Evolutionary conservation across 2,888 invertebrate genomes (phyloP), one percentile per base, ranked within the genome.

Genomic region (Tetranychus truncatus): DNA sequence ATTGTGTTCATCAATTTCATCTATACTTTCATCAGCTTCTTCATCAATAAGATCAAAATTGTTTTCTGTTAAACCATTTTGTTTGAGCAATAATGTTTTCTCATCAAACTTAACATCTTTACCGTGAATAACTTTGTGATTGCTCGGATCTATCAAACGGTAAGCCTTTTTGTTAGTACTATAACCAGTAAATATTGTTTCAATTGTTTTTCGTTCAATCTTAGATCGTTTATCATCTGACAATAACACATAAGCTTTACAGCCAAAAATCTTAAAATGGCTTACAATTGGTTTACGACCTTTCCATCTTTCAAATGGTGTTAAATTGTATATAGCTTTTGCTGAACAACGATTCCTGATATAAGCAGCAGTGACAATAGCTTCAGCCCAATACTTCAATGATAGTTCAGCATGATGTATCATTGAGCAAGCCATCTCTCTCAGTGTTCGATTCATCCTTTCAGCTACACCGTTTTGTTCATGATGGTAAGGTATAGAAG

Each of bases 311-410:
- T 77, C 77, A 74, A 72, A 77, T 8, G 78, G 76, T 15, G 78
- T 78, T 15, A 65, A 44, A 2, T 71, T 45, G 3, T 4, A 0
- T 46, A 75, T 67, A 24, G 67, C 65, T 1, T 71, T 45, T 21
- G 75, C 74, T 11, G 76, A 75, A 44, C 76, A 72, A 45, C 76
- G 66, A 73, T 79, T 79, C 46, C 75, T 73, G 24, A 79, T 55
- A 75, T 78, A 78, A 45, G 69, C 76, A 6, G 77, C 77, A 20
- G 78, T 79, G 71, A 73, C 65, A 11, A 78, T 71, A 11, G 78
- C 78, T 71, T 79, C 79, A n/a, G 77, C 75, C 76, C 75, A 75
- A 55, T 20, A 55, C 1, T 45, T 1, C 9, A 11, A 8, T 1
- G 45, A 18, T 18, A 75, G 5, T 74, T 66, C 20, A 9, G 21